A percentile compares a stretch with the other conserved stretches of the same genome.
These are phyloP conservation scores for Pantherophis guttatus DNA, from an alignment of 2,113 vertebrate genomes.

Conservation along the genomic window DNA sequence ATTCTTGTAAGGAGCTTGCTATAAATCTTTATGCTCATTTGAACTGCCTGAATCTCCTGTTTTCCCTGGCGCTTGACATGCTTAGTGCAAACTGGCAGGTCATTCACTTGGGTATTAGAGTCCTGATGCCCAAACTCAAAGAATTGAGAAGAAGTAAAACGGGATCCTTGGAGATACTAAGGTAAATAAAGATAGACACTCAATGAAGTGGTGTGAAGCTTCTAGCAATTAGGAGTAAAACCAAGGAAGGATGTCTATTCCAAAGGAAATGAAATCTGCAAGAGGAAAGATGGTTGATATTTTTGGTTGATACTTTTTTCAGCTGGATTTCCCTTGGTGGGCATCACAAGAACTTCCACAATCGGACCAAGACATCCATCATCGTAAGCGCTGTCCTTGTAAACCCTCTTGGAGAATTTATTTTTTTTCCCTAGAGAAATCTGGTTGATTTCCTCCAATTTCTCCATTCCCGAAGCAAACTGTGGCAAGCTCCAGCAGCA, in stretches of 20 bases:
- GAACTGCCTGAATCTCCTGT: not conserved
- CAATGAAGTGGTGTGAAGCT: not conserved
- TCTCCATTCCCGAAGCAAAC: not conserved
- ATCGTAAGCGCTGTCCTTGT: not conserved
- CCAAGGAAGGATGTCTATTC: not conserved
- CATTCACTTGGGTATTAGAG: not conserved
- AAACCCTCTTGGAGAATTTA: not conserved
- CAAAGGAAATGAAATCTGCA: not conserved
- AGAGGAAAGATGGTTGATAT: not conserved
- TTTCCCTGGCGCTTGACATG: not conserved
- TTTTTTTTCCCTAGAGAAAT: not conserved
- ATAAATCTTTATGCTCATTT: too few species aligned
- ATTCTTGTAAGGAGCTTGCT: too few species aligned
- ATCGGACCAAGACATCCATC: conserved; percentile 24
- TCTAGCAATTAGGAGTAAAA: not conserved
- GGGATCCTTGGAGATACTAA: not conserved
- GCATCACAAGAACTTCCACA: conserved; percentile 13
- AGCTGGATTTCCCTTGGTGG: conserved; percentile 22
- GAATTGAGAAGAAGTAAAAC: not conserved
- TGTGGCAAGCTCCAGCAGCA: not conserved
- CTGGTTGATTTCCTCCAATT: not conserved
- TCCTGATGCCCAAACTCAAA: not conserved
- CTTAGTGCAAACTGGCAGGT: not conserved
- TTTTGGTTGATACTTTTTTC: not conserved
- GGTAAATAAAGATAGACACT: not conserved